phyloP scores from a whole-genome alignment of 2,888 invertebrate genomes.

The Caenorhabditis sinica region DNA sequence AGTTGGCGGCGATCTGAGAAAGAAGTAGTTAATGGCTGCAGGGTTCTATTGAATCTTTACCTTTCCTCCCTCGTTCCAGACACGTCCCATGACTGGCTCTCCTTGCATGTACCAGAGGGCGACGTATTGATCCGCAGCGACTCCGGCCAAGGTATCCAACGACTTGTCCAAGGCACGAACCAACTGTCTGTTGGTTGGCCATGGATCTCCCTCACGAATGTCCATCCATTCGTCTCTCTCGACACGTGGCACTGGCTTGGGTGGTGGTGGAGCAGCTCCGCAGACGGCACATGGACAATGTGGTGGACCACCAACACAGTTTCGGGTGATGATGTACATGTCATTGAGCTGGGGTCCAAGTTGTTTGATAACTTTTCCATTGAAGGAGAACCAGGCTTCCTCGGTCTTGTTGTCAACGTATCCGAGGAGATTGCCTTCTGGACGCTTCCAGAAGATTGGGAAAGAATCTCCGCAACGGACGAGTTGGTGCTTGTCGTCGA shows the following conservation, averaged over 20 bases:
- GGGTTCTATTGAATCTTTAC: conserved; percentile 5
- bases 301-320: conserved; percentile 73
- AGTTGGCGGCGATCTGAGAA: conserved; percentile 77
- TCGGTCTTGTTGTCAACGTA: conserved; percentile 81
- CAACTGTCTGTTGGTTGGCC: conserved; percentile 66
- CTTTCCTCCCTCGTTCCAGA: conserved; percentile 80
- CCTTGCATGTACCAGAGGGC: conserved; percentile 80
- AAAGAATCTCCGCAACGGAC: conserved; percentile 80
- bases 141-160: conserved; percentile 77
- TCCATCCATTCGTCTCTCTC: conserved; percentile 81
- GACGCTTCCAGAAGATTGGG: conserved; percentile 78
- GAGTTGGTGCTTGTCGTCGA: conserved; percentile 75
- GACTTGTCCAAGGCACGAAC: conserved; percentile 73
- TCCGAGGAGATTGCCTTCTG: conserved; percentile 60
- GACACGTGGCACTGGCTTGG: conserved; percentile 60
- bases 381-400: conserved; percentile 77
- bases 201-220: conserved; percentile 78
- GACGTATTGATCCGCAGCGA: conserved; percentile 79
- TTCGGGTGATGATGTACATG: conserved; percentile 80
- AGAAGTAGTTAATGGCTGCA: not conserved
- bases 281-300: conserved; percentile 46
- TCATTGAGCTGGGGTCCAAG: conserved; percentile 71
- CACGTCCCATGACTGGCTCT: conserved; percentile 81
- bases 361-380: conserved; percentile 64
- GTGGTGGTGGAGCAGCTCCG: conserved; percentile 46